Evolutionary conservation across 2,888 invertebrate genomes (phyloP), one percentile per base, ranked within the genome.

Genomic region (Eupithecia vulgata): DNA sequence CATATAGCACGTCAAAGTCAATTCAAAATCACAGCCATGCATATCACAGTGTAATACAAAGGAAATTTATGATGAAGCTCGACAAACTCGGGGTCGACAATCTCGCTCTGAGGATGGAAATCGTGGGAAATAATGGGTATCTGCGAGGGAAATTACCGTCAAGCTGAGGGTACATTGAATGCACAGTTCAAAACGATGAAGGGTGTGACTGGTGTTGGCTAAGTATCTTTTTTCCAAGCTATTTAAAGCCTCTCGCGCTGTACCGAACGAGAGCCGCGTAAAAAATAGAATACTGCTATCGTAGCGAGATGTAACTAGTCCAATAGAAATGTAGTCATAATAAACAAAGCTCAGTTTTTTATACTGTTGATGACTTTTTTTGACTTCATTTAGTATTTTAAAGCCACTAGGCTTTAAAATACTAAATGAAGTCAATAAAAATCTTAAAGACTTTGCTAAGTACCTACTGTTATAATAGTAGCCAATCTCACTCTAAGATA

Each of bases 221-320:
- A 90, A 92, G 90, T 91, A 89, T 87, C 89, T 91, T 91, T 90
- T 91, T 90, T 79, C 89, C 89, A 85, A 89, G 87, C 90, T 91
- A 91, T 91, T 92, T 90, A 87, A 89, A 75, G 74, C 71, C 64
- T 86, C 86, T 88, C 85, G 79, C 81, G 83, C 10, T 81, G 81
- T 83, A 80, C 79, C 80, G 76, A 79, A 76, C 81, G 81, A 79
- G 80, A 78, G 79, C 80, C 77, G 67, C 79, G 80, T 84, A 90
- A 89, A 90, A 90, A 91, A 89, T 70, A 59, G 67, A 59, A 15
- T 37, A 5, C 4, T 52, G 21, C 10, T 45, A 61, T 52, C 71
- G 35, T 64, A 37, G 72, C 76, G 78, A 52, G 70, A 74, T 80
- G 79, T 76, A 79, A 71, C 77, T 75, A 79, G 79, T 79, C 78